Conservation (phyloP, 1,140 invertebrate species). For the Drosophila biarmipes region DNA sequence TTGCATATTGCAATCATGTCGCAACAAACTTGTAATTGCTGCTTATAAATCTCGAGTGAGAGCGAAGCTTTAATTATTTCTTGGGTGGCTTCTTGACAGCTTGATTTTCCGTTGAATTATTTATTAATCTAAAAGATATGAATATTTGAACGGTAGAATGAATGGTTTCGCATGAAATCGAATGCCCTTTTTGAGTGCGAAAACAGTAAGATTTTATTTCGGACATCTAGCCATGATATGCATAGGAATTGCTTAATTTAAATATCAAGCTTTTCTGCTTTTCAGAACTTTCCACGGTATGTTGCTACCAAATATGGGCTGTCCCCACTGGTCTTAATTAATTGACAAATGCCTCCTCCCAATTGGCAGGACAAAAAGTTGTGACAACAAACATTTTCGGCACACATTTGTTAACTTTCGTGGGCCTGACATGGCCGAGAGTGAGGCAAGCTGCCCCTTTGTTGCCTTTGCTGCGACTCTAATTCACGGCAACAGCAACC, state of each 20-base stretch:
- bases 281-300: neutral
- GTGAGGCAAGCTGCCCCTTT: slow-evolving; percentile 38
- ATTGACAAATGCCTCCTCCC: slow-evolving; percentile 22
- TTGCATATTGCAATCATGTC: slow-evolving; percentile 36
- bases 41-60: slow-evolving; percentile 26
- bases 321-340: slow-evolving; percentile 35
- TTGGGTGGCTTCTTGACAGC: slow-evolving; percentile 23
- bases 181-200: neutral
- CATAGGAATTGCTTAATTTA: slow-evolving; percentile 1
- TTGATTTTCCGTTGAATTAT: slow-evolving; percentile 4
- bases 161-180: too few species aligned
- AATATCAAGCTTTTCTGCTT: neutral
- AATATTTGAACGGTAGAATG: neutral
- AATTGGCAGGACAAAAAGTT: slow-evolving; percentile 35
- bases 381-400: slow-evolving; percentile 27
- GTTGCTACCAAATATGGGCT: slow-evolving; percentile 7
- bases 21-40: slow-evolving; percentile 25
- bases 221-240: neutral
- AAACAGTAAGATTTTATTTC: neutral
- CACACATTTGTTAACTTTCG: slow-evolving; percentile 43
- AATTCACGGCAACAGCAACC: slow-evolving; percentile 41
- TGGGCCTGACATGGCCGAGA: slow-evolving; percentile 56
- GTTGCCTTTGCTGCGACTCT: slow-evolving; percentile 20
- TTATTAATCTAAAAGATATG: neutral
- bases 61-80: slow-evolving; percentile 4